phyloP scores from a whole-genome alignment of 2,888 invertebrate genomes.

The Lissocephala sabroskyi region DNA sequence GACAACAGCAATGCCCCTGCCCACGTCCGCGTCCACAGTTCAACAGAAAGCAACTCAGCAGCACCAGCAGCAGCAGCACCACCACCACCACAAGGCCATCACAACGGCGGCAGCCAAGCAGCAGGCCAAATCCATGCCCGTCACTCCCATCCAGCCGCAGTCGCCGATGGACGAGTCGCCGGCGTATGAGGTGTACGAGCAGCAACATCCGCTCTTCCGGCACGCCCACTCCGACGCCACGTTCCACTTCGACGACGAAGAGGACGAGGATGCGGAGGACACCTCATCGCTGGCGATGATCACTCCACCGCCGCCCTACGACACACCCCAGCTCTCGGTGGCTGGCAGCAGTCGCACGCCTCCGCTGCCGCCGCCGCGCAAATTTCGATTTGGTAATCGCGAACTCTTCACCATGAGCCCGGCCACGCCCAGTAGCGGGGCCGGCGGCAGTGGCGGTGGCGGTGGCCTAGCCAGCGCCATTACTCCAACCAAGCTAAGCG shows the following conservation, averaged over 20 bases:
- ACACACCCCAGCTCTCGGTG: slow-evolving; percentile 44
- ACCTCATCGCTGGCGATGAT: slow-evolving; percentile 68
- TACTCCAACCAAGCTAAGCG: slow-evolving; percentile 67
- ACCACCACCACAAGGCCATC: slow-evolving; percentile 6
- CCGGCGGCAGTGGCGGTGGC: background rate
- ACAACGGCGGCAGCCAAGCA: slow-evolving; percentile 25
- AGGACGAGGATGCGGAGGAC: slow-evolving; percentile 41
- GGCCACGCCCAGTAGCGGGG: slow-evolving; percentile 55
- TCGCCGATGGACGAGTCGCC: slow-evolving; percentile 53
- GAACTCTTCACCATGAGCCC: slow-evolving; percentile 66
- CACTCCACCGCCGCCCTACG: slow-evolving; percentile 68
- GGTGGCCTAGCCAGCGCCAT: slow-evolving; percentile 48
- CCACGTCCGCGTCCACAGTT: background rate
- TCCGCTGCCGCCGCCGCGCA: slow-evolving; percentile 54
- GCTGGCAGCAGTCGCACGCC: slow-evolving; percentile 14
- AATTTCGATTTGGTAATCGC: slow-evolving; percentile 65
- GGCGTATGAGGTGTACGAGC: slow-evolving; percentile 49
- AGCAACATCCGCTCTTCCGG: slow-evolving; percentile 17
- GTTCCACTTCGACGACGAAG: slow-evolving; percentile 26
- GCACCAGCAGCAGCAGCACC: slow-evolving; percentile 18
- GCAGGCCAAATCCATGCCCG: slow-evolving; percentile 57
- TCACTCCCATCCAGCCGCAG: slow-evolving; percentile 56
- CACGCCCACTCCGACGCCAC: slow-evolving; percentile 35
- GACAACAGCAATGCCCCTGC: slow-evolving; percentile 18
- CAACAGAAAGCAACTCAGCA: slow-evolving; percentile 19